Conservation (phyloP, 2,888 invertebrate genomes). For the Xylocampa areola region DNA sequence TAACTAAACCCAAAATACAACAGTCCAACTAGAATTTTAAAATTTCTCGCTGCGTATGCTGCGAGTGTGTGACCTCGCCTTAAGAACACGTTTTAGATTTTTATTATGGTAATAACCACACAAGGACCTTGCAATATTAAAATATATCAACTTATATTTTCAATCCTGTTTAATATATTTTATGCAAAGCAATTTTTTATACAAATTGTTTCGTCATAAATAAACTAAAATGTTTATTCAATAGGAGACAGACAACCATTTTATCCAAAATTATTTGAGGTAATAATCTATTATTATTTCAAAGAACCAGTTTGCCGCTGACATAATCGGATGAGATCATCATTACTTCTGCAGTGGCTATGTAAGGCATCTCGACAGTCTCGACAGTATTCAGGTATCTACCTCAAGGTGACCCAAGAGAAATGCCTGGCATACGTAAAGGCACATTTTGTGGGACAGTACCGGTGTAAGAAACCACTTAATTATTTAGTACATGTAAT, state of each 20-base stretch:
- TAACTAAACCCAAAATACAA: too few relatives aligned
- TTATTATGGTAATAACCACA: too few relatives aligned
- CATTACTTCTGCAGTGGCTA: conserved; percentile 30
- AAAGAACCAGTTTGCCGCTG: conserved; percentile 35
- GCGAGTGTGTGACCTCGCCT: too few relatives aligned
- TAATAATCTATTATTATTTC: conserved; percentile 10
- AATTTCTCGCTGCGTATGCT: too few relatives aligned
- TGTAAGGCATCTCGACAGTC: conserved; percentile 46
- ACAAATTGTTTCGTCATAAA: too few relatives aligned
- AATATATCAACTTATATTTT: too few relatives aligned
- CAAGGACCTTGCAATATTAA: too few relatives aligned
- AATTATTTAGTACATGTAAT: conserved; percentile 2
- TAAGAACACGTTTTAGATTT: too few relatives aligned
- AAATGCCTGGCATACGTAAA: conserved; percentile 36
- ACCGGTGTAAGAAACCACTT: conserved; percentile 16
- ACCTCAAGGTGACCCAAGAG: conserved; percentile 52
- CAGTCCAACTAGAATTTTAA: too few relatives aligned
- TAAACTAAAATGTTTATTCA: too few relatives aligned
- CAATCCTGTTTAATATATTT: too few relatives aligned
- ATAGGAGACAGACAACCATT: not conserved
- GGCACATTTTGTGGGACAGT: conserved; percentile 26
- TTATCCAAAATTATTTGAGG: not conserved
- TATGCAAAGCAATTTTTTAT: too few relatives aligned
- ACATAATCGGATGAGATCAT: conserved; percentile 59
- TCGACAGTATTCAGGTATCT: conserved; percentile 39